Evolutionary conservation across 1,140 invertebrate species (phyloP).

Genomic region (Eumeta japonica): DNA sequence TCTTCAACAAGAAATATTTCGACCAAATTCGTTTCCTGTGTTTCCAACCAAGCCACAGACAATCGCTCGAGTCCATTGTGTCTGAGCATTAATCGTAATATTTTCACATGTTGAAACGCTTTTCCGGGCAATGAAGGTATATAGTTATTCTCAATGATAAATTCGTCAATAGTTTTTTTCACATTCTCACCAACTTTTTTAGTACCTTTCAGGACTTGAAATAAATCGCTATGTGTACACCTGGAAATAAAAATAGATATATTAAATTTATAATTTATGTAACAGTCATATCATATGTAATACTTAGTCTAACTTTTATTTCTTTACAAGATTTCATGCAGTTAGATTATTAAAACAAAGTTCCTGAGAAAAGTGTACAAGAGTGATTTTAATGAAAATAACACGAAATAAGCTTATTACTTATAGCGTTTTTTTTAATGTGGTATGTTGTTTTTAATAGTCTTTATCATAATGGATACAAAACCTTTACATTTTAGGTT

Average conservation of each 20-base stretch:
- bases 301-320: too few relatives aligned
- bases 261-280: too few relatives aligned
- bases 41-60: conserved; percentile 76
- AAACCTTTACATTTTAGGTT: too few relatives aligned
- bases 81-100: conserved; percentile 76
- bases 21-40: conserved; percentile 72
- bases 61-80: conserved; percentile 81
- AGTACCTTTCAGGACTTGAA: conserved; percentile 70
- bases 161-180: conserved; percentile 73
- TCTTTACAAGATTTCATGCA: too few relatives aligned
- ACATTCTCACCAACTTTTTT: conserved; percentile 69
- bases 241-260: conserved; percentile 58
- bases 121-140: conserved; percentile 76
- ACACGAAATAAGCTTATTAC: too few relatives aligned
- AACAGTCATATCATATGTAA: too few relatives aligned
- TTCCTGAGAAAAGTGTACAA: too few relatives aligned
- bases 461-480: too few relatives aligned
- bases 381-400: too few relatives aligned
- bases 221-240: conserved; percentile 83
- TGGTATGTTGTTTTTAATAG: too few relatives aligned
- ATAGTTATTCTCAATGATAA: conserved; percentile 84
- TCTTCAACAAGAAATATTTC: conserved; percentile 84
- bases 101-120: conserved; percentile 71
- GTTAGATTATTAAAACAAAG: background rate
- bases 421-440: too few relatives aligned